Conservation (phyloP, 2,797 vertebrate species). For the Pseudotriccus pelzelni region DNA sequence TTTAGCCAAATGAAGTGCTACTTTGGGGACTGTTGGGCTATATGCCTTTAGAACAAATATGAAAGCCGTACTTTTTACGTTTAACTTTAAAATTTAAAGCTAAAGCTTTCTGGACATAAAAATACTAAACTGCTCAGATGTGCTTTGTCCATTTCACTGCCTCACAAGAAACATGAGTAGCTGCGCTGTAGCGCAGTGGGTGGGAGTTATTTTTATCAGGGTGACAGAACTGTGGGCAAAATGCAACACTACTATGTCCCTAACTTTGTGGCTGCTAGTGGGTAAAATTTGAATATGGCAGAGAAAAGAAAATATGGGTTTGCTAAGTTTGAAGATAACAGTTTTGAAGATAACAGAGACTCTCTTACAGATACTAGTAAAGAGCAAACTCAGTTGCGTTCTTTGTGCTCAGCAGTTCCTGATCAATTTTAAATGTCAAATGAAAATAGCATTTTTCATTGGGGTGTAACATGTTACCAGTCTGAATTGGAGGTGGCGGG, state of each 20-base stretch:
- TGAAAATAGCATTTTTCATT: not conserved
- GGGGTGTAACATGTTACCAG: not conserved
- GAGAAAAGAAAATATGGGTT: not conserved
- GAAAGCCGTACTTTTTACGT: not conserved
- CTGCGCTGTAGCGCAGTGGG: not conserved
- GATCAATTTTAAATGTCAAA: not conserved
- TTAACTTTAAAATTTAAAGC: not conserved
- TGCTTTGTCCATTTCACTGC: not conserved
- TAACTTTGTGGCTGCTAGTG: constrained; percentile 6
- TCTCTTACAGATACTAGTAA: constrained; percentile 10
- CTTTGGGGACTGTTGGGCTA: not conserved
- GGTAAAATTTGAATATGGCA: not conserved
- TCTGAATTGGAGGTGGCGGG: not conserved
- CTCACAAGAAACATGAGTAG: not conserved
- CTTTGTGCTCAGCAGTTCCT: not conserved
- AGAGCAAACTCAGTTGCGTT: not conserved
- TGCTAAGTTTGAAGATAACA: constrained; percentile 2
- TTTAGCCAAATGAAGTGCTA: constrained; percentile 25
- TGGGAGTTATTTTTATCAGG: constrained; percentile 42
- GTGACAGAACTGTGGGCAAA: constrained; percentile 6
- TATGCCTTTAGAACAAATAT: not conserved
- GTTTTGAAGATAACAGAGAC: not conserved
- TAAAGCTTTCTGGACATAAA: not conserved
- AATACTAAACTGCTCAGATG: not conserved
- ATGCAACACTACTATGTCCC: not conserved